These are phyloP conservation scores for Oxyscelio sp. DNA, from an alignment of 2,888 invertebrate species.

Conservation along the genomic window DNA sequence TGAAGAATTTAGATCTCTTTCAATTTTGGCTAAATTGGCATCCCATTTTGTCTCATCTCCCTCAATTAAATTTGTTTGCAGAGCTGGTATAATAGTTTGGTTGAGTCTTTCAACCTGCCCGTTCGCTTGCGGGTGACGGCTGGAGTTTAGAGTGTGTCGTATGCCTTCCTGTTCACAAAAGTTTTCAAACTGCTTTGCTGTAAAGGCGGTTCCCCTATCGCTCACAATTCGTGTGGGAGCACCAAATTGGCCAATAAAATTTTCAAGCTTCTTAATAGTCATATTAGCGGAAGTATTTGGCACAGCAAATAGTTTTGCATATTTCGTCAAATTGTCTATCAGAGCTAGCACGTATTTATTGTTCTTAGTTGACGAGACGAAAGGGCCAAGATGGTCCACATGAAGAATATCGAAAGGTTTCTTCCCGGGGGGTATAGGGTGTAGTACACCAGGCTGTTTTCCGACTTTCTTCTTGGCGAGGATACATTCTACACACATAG, in stretches of 20 bases:
- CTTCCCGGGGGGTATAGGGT: constrained; percentile 74
- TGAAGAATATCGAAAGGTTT: constrained; percentile 65
- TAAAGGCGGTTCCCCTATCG: constrained; percentile 73
- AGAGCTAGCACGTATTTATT: constrained; percentile 68
- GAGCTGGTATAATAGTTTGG: constrained; percentile 59
- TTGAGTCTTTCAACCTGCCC: constrained; percentile 70
- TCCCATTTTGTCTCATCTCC: constrained; percentile 63
- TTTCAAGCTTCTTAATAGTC: constrained; percentile 59
- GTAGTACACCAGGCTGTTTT: constrained; percentile 69
- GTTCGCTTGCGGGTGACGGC: constrained; percentile 73
- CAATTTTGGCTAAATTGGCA: constrained; percentile 14
- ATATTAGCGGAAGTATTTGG: constrained; percentile 42
- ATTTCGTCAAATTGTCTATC: constrained; percentile 73
- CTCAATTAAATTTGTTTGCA: constrained; percentile 32
- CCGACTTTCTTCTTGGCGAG: constrained; percentile 59
- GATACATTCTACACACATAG: constrained; percentile 76
- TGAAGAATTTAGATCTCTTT: constrained; percentile 47
- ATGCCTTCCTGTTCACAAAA: constrained; percentile 67
- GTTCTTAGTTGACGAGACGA: constrained; percentile 20
- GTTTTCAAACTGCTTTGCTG: constrained; percentile 49
- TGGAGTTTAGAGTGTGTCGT: constrained; percentile 62
- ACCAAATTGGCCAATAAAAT: constrained; percentile 72
- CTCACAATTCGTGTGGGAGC: constrained; percentile 68
- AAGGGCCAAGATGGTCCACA: constrained; percentile 69
- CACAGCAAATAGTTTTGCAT: constrained; percentile 63